Base-by-base conservation (phyloP, 2,888 invertebrate genomes). In the Athalia circularis region DNA sequence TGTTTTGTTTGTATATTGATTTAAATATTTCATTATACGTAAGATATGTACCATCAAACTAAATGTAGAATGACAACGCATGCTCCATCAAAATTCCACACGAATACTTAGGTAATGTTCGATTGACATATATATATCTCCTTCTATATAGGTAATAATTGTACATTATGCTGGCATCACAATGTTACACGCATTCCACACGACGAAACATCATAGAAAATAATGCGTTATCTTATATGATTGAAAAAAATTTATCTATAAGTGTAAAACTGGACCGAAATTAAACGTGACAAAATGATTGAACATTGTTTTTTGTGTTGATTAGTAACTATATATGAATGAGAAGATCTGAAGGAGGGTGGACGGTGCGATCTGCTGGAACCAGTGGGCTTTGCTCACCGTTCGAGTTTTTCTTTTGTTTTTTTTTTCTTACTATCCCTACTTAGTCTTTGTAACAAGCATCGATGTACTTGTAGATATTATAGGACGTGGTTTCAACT, bases 351-450 rank as follows among this genome's bases (percentile, higher is more conserved):
- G 13, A 15, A 13, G 52, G 45, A 81, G 76, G 64, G 29, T 29
- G 65, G 78, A 65, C 72, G 76, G 80, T 87, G 86, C 87, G 87
- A 89, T 89, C 88, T 89, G 89, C 88, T 89, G 89, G 87, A 87
- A 88, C 85, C n/a, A 72, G 59, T 29, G 80, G 81, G 80, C 77
- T 77, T 78, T 77, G 77, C 43, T 64, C 61, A 61, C 57, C 52
- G 5, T 79, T 76, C 54, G 29, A 65, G 54, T 47, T 77, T 13
- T 11, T 5, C 47, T 59, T 72, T 59, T 47, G 11, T 72, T 11
- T 29, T 11, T 15, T 52, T 50, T 29, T 6, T 15, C 11, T 64
- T 5, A 7, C 8, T 9, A 50, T 52, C 5, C 0, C 8, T 54
- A 54, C 11, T 43, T 50, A 29, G n/a, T 54, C n/a, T 11, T 54